phyloP scores from a whole-genome alignment of 2,888 invertebrate genomes.

The Pollenia labialis region DNA sequence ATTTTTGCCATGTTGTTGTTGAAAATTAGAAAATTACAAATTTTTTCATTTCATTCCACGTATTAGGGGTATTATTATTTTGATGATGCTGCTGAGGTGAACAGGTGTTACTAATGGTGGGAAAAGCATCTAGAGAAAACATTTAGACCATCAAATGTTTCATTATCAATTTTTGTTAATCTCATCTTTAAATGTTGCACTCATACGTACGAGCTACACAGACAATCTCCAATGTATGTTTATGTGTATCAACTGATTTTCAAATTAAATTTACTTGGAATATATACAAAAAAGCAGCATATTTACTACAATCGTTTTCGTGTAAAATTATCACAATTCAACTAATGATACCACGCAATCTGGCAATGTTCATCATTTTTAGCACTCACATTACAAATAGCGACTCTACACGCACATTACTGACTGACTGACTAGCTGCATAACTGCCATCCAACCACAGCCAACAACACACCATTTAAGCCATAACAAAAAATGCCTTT shows the following conservation, averaged over 20 bases:
- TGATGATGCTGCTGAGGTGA: conserved; percentile 40
- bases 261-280: not conserved
- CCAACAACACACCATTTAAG: conserved; percentile 21
- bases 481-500: conserved; percentile 61
- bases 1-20: conserved; percentile 52
- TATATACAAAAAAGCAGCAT: not conserved
- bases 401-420: conserved; percentile 69
- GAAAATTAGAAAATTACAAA: conserved; percentile 69
- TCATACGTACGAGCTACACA: not conserved
- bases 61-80: conserved; percentile 30
- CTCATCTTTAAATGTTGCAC: conserved; percentile 41
- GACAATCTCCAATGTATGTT: not conserved
- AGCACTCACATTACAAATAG: conserved; percentile 72
- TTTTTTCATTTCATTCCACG: conserved; percentile 41
- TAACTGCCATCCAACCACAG: conserved; percentile 12
- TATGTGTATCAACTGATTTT: conserved; percentile 17
- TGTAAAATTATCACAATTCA: conserved; percentile 73
- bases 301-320: conserved; percentile 54
- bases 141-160: conserved; percentile 65
- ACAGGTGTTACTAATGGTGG: conserved; percentile 73
- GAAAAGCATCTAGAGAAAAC: conserved; percentile 72
- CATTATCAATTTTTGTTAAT: conserved; percentile 66
- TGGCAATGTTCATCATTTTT: conserved; percentile 72
- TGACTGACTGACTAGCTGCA: conserved; percentile 29
- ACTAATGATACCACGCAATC: conserved; percentile 73